Evolutionary conservation across 2,888 invertebrate species (phyloP).

Genomic region (Galerucella pusilla): DNA sequence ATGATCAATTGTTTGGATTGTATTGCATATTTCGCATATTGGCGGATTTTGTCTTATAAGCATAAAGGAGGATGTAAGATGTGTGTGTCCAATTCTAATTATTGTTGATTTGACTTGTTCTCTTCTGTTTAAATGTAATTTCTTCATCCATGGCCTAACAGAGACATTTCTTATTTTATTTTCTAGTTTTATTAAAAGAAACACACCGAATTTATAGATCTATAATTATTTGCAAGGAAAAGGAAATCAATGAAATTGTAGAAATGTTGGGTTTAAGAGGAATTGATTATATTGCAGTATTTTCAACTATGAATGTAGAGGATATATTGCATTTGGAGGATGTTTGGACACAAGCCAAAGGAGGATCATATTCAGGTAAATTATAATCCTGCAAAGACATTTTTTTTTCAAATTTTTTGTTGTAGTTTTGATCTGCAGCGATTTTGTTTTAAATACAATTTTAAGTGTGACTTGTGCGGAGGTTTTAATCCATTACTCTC

Average conservation of each 20-base stretch:
- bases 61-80: too few relatives aligned
- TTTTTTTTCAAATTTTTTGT: constrained; percentile 50
- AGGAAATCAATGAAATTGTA: constrained; percentile 67
- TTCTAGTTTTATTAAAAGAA: constrained; percentile 66
- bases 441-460: constrained; percentile 70
- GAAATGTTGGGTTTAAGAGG: constrained; percentile 50
- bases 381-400: not conserved
- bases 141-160: too few relatives aligned
- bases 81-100: too few relatives aligned
- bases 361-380: constrained; percentile 57
- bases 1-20: too few relatives aligned
- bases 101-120: too few relatives aligned
- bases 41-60: too few relatives aligned
- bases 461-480: constrained; percentile 74
- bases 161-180: constrained; percentile 3
- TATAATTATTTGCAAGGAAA: constrained; percentile 73
- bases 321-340: constrained; percentile 48
- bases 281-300: constrained; percentile 46
- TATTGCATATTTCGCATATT: too few relatives aligned
- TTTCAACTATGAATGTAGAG: constrained; percentile 54
- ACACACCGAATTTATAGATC: constrained; percentile 67
- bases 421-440: constrained; percentile 74
- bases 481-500: constrained; percentile 77
- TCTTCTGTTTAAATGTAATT: too few relatives aligned
- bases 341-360: constrained; percentile 60